These are phyloP conservation scores for Parauchenoglanis punctatus DNA, from an alignment of 2,797 vertebrate species.

Conservation along the genomic window DNA sequence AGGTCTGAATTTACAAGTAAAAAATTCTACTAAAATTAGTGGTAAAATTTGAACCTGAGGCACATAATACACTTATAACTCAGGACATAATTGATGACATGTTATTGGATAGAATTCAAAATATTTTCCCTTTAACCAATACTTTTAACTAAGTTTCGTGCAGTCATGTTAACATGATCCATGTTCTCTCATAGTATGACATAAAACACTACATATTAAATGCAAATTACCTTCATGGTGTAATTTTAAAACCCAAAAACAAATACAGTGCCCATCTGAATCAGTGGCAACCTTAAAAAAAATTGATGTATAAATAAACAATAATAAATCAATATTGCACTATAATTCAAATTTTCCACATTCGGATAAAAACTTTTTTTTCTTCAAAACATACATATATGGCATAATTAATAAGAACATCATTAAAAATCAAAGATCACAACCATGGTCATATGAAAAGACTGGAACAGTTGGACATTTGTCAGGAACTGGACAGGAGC, in stretches of 20 bases:
- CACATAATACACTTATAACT: background rate
- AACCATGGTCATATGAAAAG: background rate
- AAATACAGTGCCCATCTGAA: background rate
- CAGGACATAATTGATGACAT: background rate
- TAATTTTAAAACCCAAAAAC: background rate
- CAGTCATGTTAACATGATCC: background rate
- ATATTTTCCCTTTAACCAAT: background rate
- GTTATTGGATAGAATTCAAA: background rate
- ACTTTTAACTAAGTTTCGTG: background rate
- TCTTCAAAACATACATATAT: background rate
- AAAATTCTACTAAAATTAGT: background rate
- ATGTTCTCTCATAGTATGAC: background rate
- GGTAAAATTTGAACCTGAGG: background rate
- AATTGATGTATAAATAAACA: background rate
- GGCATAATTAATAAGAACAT: background rate
- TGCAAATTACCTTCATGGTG: background rate
- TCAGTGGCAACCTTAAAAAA: background rate
- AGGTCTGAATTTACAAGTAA: too few relatives aligned
- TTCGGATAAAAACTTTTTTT: background rate
- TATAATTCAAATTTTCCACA: background rate
- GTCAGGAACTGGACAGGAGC: background rate
- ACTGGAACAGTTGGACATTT: background rate
- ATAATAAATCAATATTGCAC: background rate
- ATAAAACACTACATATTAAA: background rate
- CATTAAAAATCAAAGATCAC: background rate